A percentile compares a stretch with the other conserved stretches of the same genome.
These are phyloP conservation scores for Dinoponera quadriceps DNA, from an alignment of 1,140 invertebrate species.

Conservation along the genomic window DNA sequence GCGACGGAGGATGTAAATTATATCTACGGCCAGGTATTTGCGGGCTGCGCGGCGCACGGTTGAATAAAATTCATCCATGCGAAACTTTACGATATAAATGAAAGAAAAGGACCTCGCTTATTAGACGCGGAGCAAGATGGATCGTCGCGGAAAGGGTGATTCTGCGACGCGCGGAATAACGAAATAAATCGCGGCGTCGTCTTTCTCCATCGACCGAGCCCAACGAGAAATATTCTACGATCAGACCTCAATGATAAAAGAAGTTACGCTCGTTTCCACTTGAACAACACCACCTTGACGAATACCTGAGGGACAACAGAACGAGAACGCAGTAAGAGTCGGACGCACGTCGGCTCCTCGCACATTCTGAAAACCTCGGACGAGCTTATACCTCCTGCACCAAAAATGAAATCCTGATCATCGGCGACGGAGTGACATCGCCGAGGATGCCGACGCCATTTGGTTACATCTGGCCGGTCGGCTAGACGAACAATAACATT, in stretches of 20 bases:
- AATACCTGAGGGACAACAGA: background rate
- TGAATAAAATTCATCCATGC: no score
- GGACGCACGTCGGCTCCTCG: constrained; percentile 48
- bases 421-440: constrained; percentile 24
- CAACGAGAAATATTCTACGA: background rate
- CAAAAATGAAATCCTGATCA: constrained; percentile 68
- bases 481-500: constrained; percentile 47
- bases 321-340: constrained; percentile 4
- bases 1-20: no score
- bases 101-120: no score
- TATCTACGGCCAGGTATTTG: no score
- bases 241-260: background rate
- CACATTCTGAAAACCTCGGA: constrained; percentile 65
- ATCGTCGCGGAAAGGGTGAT: no score
- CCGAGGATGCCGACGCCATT: constrained; percentile 16
- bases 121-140: no score
- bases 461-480: background rate
- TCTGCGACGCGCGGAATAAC: no score
- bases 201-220: no score
- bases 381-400: constrained; percentile 60
- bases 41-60: no score
- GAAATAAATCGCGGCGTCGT: no score
- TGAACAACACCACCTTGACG: background rate
- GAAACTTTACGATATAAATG: no score
- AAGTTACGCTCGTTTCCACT: background rate